Evolutionary conservation across 2,113 vertebrate genomes (phyloP), one percentile per base, ranked within the genome.

Genomic region (Hylia prasina): DNA sequence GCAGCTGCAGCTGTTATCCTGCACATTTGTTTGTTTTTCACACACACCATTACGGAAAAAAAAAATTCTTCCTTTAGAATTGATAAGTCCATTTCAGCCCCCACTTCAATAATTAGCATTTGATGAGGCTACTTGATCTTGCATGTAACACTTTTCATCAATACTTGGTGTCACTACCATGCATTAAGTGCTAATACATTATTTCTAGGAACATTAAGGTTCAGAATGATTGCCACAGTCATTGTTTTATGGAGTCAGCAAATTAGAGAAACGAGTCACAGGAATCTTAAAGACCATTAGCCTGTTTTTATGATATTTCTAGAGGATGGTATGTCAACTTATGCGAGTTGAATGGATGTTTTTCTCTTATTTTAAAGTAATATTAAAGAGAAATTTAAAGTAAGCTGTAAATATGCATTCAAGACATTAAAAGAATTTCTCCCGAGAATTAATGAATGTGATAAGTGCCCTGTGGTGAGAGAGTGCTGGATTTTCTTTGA

Each of bases 361-460:
- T 75, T 45, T 17, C 42, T 75, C 15, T 72, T 65, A 66, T 71
- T 82, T 79, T 81, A 76, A 85, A 77, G 58, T 44, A 93, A 75
- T 93, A 80, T 77, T 94, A 96, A 96, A 96, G 70, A 93, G 87
- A 82, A 89, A 93, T 91, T 90, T 92, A 77, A 94, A 97, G 63
- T 82, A 91, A 90, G 64, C 60, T 90, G 88, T 83, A 93, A 92
- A 94, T 93, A 89, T 95, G 92, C 65, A 93, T 93, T 91, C 64
- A 45, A 88, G 81, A 76, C 68, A 90, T 89, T 79, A 86, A 76
- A 90, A 93, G 84, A 96, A 50, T 86, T 95, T 95, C 97, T 82
- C 70, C 68, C 76, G 61, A 92, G 92, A 97, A 95, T 96, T 97
- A 97, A 96, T 95, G 91, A 96, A 95, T 94, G 56, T 86, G 87